Percentiles rank a stretch among this genome's conserved stretches.
These are phyloP conservation scores for Micrasema longulum DNA, from an alignment of 1,140 invertebrate genomes.

Conservation along the genomic window DNA sequence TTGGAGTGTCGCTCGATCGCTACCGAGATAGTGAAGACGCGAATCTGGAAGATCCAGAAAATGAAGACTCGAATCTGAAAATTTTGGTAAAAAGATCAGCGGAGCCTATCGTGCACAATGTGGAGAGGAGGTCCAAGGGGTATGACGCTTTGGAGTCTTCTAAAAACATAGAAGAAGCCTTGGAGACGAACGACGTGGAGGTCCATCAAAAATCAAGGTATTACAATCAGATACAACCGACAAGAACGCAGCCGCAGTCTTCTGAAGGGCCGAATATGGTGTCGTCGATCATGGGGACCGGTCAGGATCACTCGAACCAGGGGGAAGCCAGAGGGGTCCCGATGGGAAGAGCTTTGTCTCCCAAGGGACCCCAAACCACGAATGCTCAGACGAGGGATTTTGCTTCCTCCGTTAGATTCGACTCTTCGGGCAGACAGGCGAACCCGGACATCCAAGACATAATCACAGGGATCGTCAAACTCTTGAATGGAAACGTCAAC, in stretches of 20 bases:
- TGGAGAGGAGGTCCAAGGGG: constrained; percentile 55
- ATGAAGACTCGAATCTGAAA: constrained; percentile 47
- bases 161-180: constrained; percentile 60
- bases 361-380: constrained; percentile 74
- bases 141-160: constrained; percentile 56
- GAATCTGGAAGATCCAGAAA: constrained; percentile 51
- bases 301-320: constrained; percentile 52
- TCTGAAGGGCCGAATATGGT: constrained; percentile 8
- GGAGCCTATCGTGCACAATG: constrained; percentile 55
- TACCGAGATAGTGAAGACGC: constrained; percentile 59
- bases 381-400: constrained; percentile 34
- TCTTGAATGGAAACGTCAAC: constrained; percentile 89
- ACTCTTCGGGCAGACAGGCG: constrained; percentile 60
- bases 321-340: constrained; percentile 80
- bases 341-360: constrained; percentile 70
- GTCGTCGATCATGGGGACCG: constrained; percentile 34
- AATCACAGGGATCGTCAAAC: constrained; percentile 89
- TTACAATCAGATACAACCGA: constrained; percentile 63
- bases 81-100: constrained; percentile 61
- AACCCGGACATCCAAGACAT: constrained; percentile 91
- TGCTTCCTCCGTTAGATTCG: constrained; percentile 57
- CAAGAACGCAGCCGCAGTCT: constrained; percentile 57
- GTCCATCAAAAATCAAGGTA: constrained; percentile 64
- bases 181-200: constrained; percentile 63
- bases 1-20: constrained; percentile 62